Percentiles rank a stretch among this genome's conserved stretches.
Conservation (phyloP, 2,113 vertebrate species). For the Pterophyllum scalare region DNA sequence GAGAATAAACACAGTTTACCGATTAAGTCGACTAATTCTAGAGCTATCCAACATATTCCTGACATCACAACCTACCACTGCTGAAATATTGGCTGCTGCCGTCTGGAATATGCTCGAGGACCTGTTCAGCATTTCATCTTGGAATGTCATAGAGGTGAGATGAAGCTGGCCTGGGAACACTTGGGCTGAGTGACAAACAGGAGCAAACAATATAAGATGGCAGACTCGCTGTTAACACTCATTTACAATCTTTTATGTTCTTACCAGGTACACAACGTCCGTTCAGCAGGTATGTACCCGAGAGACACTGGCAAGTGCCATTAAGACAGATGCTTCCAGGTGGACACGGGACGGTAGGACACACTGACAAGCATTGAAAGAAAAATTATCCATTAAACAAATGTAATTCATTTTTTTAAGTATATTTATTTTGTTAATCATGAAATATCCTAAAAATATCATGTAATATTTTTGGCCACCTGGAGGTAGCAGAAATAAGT, state of each 20-base stretch:
- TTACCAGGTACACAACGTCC: conserved; percentile 70
- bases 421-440: neutral
- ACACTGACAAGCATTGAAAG: conserved; percentile 57
- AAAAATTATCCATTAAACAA: neutral
- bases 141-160: conserved; percentile 39
- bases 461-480: neutral
- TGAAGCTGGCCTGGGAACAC: conserved; percentile 77
- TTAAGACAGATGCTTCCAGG: conserved; percentile 64
- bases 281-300: conserved; percentile 60
- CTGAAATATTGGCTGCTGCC: conserved; percentile 39
- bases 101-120: conserved; percentile 55
- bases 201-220: neutral
- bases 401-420: neutral
- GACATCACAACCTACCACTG: conserved; percentile 54
- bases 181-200: conserved; percentile 62
- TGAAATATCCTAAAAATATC: neutral
- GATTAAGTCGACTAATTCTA: neutral
- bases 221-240: neutral
- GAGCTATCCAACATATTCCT: neutral
- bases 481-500: neutral
- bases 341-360: conserved; percentile 68
- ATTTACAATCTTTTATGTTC: neutral
- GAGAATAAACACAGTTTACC: conserved; percentile 6
- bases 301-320: conserved; percentile 74
- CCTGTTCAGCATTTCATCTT: conserved; percentile 64